These are phyloP conservation scores for Irena cyanogastra DNA, from an alignment of 2,113 vertebrate species.

Conservation along the genomic window DNA sequence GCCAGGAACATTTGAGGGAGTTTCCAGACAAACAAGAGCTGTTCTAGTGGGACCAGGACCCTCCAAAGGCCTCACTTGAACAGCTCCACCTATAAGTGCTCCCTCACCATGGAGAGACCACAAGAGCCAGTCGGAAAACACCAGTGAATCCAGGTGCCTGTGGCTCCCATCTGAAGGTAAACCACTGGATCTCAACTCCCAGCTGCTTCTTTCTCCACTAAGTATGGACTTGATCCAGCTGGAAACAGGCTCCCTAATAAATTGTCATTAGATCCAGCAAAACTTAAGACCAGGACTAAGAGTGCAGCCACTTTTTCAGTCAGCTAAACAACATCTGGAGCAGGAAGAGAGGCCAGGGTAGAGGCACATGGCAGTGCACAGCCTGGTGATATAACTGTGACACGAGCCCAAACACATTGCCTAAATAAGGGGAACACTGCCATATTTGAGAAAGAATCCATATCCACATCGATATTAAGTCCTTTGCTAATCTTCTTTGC, in stretches of 20 bases:
- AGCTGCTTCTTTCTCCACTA: neutral
- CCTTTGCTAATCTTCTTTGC: constrained; percentile 40
- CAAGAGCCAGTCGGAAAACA: neutral
- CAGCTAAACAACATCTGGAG: neutral
- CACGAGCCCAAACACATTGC: neutral
- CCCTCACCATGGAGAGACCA: neutral
- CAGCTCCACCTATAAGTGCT: neutral
- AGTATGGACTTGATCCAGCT: neutral
- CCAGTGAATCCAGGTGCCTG: neutral
- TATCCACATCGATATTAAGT: neutral
- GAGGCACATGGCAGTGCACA: neutral
- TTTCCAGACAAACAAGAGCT: neutral
- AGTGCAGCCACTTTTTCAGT: neutral
- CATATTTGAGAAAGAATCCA: neutral
- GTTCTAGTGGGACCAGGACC: neutral
- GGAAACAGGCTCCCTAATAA: neutral
- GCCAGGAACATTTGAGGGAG: neutral
- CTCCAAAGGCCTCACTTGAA: neutral
- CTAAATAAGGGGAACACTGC: neutral
- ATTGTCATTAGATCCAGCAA: neutral
- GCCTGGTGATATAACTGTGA: neutral
- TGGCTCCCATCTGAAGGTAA: neutral
- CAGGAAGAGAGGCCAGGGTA: neutral
- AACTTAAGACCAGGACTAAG: neutral
- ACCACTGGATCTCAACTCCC: neutral